A percentile compares a stretch with the other conserved stretches of the same genome.
Conservation (phyloP, 2,888 invertebrate species). For the Pteria penguin region DNA sequence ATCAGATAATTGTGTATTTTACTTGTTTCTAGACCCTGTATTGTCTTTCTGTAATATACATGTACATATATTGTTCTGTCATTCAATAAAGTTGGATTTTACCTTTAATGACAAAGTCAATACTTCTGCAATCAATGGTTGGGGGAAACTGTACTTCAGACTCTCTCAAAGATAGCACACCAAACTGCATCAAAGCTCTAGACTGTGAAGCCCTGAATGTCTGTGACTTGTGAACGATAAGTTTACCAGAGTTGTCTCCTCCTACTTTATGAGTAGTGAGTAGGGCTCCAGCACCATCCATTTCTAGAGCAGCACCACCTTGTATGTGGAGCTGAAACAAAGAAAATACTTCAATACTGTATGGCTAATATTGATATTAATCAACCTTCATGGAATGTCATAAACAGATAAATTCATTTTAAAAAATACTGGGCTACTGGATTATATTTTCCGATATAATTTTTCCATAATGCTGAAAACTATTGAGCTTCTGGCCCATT, state of each 20-base stretch:
- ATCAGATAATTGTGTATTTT: too few relatives aligned
- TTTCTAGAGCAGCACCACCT: slow-evolving; percentile 62
- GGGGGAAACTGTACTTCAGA: slow-evolving; percentile 57
- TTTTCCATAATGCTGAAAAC: too few relatives aligned
- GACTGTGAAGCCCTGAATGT: slow-evolving; percentile 43
- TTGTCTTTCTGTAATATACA: too few relatives aligned
- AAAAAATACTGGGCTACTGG: too few relatives aligned
- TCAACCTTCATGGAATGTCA: too few relatives aligned
- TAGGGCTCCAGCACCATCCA: slow-evolving; percentile 47
- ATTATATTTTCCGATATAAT: too few relatives aligned
- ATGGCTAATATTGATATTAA: too few relatives aligned
- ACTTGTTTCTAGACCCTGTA: too few relatives aligned
- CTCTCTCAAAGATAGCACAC: slow-evolving; percentile 55
- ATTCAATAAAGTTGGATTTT: too few relatives aligned
- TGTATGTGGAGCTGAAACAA: slow-evolving; percentile 55
- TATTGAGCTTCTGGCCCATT: too few relatives aligned
- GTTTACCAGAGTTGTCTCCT: slow-evolving; percentile 63
- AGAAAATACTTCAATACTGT: not conserved
- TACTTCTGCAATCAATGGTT: slow-evolving; percentile 59
- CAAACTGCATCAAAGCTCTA: slow-evolving; percentile 56
- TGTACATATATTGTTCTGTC: too few relatives aligned
- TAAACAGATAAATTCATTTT: too few relatives aligned
- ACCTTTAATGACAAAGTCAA: slow-evolving; percentile 68
- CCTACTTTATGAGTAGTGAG: slow-evolving; percentile 45
- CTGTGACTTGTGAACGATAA: slow-evolving; percentile 55